A percentile compares a stretch with the other conserved stretches of the same genome.
Conservation (phyloP, 2,113 vertebrate genomes). For the Rousettus leschenaultii region DNA sequence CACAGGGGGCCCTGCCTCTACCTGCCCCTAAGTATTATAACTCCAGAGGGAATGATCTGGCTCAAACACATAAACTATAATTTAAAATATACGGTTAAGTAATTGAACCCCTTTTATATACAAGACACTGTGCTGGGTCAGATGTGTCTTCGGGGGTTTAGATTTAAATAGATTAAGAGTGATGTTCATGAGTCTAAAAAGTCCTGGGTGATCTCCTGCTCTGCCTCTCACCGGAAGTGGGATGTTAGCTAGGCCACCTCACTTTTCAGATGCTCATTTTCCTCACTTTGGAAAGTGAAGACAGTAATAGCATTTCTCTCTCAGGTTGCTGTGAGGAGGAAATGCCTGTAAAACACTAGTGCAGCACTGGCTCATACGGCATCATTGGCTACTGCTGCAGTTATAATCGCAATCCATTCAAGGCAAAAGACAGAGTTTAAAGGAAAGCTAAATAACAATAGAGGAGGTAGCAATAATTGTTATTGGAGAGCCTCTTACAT, state of each 20-base stretch:
- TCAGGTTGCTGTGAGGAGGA: background rate
- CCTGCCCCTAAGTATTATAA: background rate
- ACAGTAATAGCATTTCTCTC: background rate
- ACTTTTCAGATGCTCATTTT: background rate
- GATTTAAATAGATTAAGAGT: background rate
- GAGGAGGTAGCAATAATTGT: background rate
- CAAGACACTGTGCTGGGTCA: background rate
- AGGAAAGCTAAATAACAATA: background rate
- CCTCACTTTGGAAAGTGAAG: background rate
- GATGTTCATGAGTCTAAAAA: background rate
- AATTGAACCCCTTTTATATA: background rate
- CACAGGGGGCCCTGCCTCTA: background rate
- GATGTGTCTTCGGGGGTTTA: background rate
- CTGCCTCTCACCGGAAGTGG: background rate
- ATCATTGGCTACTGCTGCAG: background rate
- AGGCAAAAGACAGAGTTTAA: background rate
- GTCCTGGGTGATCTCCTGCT: background rate
- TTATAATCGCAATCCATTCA: background rate
- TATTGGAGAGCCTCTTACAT: background rate
- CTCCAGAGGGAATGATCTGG: background rate
- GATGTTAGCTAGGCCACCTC: background rate
- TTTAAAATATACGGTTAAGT: background rate
- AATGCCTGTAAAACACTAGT: background rate
- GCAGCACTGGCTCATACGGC: rapidly evolving
- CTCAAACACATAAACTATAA: background rate